phyloP scores from a whole-genome alignment of 2,113 vertebrate species.

The Cyprinodon tularosa region DNA sequence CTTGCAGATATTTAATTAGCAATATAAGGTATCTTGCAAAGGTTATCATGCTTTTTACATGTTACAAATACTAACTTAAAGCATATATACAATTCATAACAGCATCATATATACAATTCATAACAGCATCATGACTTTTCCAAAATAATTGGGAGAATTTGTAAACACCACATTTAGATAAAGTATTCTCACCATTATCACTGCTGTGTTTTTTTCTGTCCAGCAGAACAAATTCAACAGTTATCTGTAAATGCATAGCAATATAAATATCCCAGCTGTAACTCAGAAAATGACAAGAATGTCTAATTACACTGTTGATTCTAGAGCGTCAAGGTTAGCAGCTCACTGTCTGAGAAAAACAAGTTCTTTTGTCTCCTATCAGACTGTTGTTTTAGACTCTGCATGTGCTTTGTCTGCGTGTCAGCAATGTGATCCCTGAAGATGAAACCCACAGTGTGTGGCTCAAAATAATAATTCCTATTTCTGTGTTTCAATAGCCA shows the following conservation, averaged over 20 bases:
- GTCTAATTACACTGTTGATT: constrained; percentile 51
- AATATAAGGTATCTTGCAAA: background rate
- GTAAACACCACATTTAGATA: background rate
- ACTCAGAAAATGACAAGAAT: constrained; percentile 52
- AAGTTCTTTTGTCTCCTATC: constrained; percentile 27
- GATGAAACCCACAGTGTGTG: constrained; percentile 42
- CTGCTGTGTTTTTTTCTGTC: background rate
- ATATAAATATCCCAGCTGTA: constrained; percentile 1
- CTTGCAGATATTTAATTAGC: background rate
- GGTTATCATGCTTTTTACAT: background rate
- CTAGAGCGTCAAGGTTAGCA: constrained; percentile 42
- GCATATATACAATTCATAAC: too few relatives aligned
- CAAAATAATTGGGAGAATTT: background rate
- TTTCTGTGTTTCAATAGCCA: constrained; percentile 33
- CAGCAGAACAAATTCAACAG: background rate
- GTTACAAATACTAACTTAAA: too few relatives aligned
- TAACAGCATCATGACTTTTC: background rate
- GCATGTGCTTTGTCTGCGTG: constrained; percentile 49
- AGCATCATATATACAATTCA: too few relatives aligned
- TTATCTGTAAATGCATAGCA: constrained; percentile 25
- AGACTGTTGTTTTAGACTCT: constrained; percentile 48
- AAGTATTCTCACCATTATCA: background rate
- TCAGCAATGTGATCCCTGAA: constrained; percentile 46
- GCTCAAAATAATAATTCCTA: constrained; percentile 38
- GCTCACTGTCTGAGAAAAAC: constrained; percentile 6